These are phyloP conservation scores for Eudorcas thomsonii DNA, from an alignment of 2,113 vertebrate species.

Conservation along the genomic window DNA sequence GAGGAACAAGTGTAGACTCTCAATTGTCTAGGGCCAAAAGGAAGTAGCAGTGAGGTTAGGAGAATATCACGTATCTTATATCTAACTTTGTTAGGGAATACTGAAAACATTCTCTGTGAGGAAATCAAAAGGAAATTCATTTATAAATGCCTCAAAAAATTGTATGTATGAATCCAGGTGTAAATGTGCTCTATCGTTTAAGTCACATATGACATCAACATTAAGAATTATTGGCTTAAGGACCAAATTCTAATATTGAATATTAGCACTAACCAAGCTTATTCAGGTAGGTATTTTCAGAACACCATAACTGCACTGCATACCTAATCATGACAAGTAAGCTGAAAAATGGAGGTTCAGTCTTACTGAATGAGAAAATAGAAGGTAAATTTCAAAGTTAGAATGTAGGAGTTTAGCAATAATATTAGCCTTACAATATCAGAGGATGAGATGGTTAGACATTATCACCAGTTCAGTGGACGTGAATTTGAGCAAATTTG, in stretches of 20 bases:
- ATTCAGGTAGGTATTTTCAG: not conserved
- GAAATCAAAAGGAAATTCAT: not conserved
- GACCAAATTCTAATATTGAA: not conserved
- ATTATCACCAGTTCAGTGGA: not conserved
- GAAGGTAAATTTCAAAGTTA: not conserved
- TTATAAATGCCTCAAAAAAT: not conserved
- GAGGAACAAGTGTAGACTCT: not conserved
- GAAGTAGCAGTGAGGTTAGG: not conserved
- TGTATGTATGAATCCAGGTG: not conserved
- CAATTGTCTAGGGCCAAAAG: not conserved
- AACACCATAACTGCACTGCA: fast-evolving
- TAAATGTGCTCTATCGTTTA: not conserved
- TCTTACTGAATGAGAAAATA: not conserved
- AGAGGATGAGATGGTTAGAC: not conserved
- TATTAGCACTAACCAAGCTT: not conserved
- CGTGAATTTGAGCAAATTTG: not conserved
- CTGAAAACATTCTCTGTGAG: not conserved
- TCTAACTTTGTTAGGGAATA: not conserved
- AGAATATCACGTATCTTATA: not conserved
- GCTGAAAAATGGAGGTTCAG: not conserved
- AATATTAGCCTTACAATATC: not conserved
- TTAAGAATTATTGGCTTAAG: not conserved
- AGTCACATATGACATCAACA: not conserved
- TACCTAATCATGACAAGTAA: not conserved
- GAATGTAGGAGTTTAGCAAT: not conserved